Evolutionary conservation across 2,888 invertebrate genomes (phyloP).

Genomic region (Troilus luridus): DNA sequence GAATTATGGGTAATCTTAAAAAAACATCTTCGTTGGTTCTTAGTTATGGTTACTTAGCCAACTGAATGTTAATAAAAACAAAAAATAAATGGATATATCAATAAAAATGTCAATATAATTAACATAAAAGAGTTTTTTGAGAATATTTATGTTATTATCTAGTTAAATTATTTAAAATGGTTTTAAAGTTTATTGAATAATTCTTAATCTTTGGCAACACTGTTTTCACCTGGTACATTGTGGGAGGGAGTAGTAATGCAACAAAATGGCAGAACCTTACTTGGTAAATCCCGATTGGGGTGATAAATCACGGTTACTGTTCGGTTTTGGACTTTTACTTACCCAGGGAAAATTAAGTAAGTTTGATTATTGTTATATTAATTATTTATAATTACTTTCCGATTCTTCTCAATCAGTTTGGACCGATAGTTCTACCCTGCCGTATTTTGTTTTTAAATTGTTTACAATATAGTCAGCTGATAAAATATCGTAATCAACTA

Average conservation of each 20-base stretch:
- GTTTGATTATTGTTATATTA: slow-evolving; percentile 47
- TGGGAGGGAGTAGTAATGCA: slow-evolving; percentile 60
- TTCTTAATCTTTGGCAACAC: slow-evolving; percentile 33
- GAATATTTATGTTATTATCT: not conserved
- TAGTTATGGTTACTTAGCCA: not conserved
- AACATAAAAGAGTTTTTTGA: not conserved
- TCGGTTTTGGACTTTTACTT: slow-evolving; percentile 64
- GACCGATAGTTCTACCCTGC: not conserved
- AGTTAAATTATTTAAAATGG: not conserved
- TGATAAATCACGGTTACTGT: slow-evolving; percentile 63
- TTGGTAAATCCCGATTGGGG: slow-evolving; percentile 61
- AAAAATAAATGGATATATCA: not conserved
- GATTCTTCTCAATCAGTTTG: not conserved
- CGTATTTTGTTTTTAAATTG: slow-evolving; percentile 44
- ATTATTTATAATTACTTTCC: not conserved
- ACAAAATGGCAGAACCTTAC: slow-evolving; percentile 60
- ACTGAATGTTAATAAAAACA: not conserved
- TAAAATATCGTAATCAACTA: slow-evolving; percentile 2
- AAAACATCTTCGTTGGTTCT: not conserved
- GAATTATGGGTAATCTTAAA: not conserved
- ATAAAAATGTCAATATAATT: not conserved
- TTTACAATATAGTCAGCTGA: slow-evolving; percentile 43
- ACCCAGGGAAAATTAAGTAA: slow-evolving; percentile 64
- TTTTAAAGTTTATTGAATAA: not conserved
- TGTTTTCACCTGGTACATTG: slow-evolving; percentile 42